These are phyloP conservation scores for Chiloscyllium punctatum DNA, from an alignment of 2,797 vertebrate species.

Conservation along the genomic window DNA sequence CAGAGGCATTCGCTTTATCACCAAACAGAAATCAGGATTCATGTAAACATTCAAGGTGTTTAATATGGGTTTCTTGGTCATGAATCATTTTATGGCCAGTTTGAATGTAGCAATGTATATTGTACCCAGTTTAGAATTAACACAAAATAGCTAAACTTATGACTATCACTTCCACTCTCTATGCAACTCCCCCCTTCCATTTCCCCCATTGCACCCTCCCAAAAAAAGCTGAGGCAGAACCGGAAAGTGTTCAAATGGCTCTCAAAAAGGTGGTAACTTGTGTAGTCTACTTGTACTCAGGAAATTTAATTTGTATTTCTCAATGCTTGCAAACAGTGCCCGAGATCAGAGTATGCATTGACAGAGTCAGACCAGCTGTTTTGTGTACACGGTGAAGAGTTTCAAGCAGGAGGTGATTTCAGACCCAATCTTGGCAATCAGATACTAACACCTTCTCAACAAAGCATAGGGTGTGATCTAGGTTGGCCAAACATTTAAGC, in stretches of 20 bases:
- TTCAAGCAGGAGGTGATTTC: neutral
- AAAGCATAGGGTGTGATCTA: neutral
- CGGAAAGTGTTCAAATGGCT: neutral
- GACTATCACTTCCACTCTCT: too few relatives aligned
- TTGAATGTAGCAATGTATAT: neutral
- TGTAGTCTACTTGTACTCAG: neutral
- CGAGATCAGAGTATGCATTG: neutral
- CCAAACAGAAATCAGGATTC: neutral
- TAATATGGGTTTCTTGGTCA: neutral
- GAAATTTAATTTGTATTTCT: conserved; percentile 5
- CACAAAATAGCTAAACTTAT: neutral
- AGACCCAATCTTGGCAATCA: neutral
- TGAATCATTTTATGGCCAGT: conserved; percentile 26
- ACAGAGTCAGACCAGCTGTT: neutral
- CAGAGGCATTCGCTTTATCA: neutral
- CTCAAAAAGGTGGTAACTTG: neutral
- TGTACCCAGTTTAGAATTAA: neutral
- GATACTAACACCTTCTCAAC: neutral
- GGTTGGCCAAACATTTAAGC: neutral
- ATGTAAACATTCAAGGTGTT: neutral
- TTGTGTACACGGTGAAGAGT: neutral
- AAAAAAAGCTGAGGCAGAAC: neutral
- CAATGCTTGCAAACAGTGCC: neutral
- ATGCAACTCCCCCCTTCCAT: too few relatives aligned
- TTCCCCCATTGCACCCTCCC: too few relatives aligned